Evolutionary conservation across 2,797 vertebrate genomes (phyloP).

Genomic region (Malurus leucopterus): DNA sequence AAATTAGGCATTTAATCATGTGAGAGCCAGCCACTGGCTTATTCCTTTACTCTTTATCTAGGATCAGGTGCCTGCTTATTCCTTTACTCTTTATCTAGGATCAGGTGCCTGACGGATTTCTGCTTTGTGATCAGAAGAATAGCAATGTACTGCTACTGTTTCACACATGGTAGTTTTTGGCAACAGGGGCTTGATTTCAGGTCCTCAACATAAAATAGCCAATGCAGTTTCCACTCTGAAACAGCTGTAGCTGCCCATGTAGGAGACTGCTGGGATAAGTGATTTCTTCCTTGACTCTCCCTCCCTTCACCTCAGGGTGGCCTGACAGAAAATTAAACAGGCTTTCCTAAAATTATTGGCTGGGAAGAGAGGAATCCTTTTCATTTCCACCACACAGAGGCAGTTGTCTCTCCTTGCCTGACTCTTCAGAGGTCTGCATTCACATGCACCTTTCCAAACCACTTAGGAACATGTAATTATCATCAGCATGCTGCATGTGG

Average conservation of each 20-base stretch:
- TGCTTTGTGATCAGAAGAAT: background rate
- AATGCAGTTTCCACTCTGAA: background rate
- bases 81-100: background rate
- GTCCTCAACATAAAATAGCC: background rate
- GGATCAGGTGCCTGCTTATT: rapidly evolving
- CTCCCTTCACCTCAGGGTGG: background rate
- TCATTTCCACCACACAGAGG: background rate
- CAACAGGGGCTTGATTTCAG: background rate
- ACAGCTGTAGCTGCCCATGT: background rate
- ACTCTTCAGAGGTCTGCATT: background rate
- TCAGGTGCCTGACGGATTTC: background rate
- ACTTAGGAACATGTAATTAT: background rate
- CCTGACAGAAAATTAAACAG: background rate
- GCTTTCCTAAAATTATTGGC: background rate
- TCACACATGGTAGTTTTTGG: background rate
- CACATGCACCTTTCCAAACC: background rate
- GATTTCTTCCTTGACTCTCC: background rate
- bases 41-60: background rate
- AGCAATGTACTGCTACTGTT: background rate
- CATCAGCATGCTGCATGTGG: background rate
- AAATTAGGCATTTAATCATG: background rate
- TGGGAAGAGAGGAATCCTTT: background rate
- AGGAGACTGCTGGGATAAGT: background rate
- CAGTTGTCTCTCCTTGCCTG: background rate
- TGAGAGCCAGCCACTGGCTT: background rate